Base-by-base conservation (phyloP, 2,797 vertebrate species). In the Chelon auratus region DNA sequence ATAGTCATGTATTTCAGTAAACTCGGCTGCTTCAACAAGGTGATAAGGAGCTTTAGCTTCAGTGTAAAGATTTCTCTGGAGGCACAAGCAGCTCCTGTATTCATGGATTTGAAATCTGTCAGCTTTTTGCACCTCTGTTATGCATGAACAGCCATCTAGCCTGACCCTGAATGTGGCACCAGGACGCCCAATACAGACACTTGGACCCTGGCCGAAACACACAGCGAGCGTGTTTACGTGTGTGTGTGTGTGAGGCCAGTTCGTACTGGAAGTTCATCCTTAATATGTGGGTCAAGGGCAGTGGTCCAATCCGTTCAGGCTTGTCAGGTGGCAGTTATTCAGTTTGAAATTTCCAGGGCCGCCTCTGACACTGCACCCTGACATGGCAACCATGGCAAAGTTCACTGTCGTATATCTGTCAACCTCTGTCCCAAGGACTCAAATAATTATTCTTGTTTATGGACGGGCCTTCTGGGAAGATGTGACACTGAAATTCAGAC, bases 391-490 rank as follows among this genome's bases (percentile, higher is more conserved):
- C 22, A 15, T 80, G 80, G 78, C 87, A 89, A 94, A 93, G 93
- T 93, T 93, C 92, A 89, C 50, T 69, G 73, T 78, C 86, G 86
- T 92, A 93, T 92, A 92, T 92, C 89, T 91, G 78, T 73, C 85
- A 84, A 81, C 77, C 82, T 84, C 80, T 82, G 87, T 89, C 88
- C 86, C 84, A 74, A 75, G 61, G 80, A 83, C 85, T 87, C 73
- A 81, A 77, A 84, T 77, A 70, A 89, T 87, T 91, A 91, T 90
- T 91, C 85, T 40, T 56, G 75, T 80, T 79, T 65, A 77, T 68
- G 82, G 68, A 76, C 9, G 45, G 12, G 53, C 56, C 3, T 67
- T 56, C 52, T 48, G 71, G 55, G 20, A 61, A 67, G 66, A 69
- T 12, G 20, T 55, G 5, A 40, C 26, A 7, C 71, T 53, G 64